Percentiles rank a stretch among this genome's conserved stretches.
Conservation (phyloP, 2,797 vertebrate species). For the Prionace glauca region DNA sequence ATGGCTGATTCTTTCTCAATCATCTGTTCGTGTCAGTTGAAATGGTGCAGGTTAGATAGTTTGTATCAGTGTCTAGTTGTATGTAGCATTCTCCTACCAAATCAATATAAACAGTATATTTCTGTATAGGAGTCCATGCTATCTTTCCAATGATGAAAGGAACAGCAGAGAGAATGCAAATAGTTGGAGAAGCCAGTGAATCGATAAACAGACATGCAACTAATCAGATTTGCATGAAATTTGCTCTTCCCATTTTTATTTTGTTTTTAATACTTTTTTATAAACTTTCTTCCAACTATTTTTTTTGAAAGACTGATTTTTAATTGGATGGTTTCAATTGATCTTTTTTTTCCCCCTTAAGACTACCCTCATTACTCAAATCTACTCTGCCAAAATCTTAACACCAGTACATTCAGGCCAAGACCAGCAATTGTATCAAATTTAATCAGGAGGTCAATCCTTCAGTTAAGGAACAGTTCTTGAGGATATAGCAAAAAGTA, state of each 20-base stretch:
- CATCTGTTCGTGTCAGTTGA: neutral
- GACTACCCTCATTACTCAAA: no score
- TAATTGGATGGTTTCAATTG: neutral
- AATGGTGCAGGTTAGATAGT: neutral
- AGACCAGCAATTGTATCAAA: neutral
- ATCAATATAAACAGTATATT: neutral
- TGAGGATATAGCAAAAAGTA: neutral
- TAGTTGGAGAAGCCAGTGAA: neutral
- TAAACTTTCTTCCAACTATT: neutral
- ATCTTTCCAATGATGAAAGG: neutral
- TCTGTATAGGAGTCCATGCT: neutral
- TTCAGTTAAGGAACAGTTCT: neutral
- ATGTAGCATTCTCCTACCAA: neutral
- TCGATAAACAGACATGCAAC: neutral
- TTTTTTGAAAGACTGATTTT: neutral
- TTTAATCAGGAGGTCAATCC: neutral
- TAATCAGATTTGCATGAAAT: neutral
- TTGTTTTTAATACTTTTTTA: neutral
- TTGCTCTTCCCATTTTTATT: neutral
- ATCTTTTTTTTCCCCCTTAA: neutral
- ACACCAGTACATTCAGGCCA: no score
- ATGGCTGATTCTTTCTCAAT: neutral
- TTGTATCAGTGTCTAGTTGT: neutral
- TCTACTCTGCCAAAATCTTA: no score
- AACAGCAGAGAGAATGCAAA: neutral